phyloP scores from a whole-genome alignment of 2,888 invertebrate species.

The Xanthorhoe designata region DNA sequence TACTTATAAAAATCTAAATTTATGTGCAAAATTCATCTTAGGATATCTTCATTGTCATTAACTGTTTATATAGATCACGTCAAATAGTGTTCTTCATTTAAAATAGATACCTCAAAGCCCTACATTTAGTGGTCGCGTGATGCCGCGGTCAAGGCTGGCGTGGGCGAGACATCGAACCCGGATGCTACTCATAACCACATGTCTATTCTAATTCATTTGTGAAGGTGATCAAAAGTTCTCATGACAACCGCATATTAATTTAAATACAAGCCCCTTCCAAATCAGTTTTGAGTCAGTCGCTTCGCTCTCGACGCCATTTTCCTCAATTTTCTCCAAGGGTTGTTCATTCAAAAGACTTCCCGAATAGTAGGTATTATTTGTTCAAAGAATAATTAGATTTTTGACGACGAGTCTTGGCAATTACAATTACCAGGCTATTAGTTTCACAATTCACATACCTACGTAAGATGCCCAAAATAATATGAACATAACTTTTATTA shows the following conservation, averaged over 20 bases:
- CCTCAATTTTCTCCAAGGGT: slow-evolving; percentile 1
- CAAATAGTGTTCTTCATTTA: not conserved
- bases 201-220: slow-evolving; percentile 43
- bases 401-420: not conserved
- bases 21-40: not conserved
- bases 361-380: not conserved
- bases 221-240: slow-evolving; percentile 12
- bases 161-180: slow-evolving; percentile 80
- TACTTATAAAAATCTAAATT: not conserved
- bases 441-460: not conserved
- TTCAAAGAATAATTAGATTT: not conserved
- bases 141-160: slow-evolving; percentile 75
- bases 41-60: not conserved
- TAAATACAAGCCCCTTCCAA: not conserved
- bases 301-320: not conserved
- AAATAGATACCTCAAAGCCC: slow-evolving; percentile 28
- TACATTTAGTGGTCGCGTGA: slow-evolving; percentile 36
- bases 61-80: not conserved
- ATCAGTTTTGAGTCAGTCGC: not conserved
- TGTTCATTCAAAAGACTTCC: not conserved
- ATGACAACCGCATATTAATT: slow-evolving; percentile 42
- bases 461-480: not conserved
- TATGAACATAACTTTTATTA: not conserved
- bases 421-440: not conserved
- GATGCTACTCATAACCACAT: slow-evolving; percentile 61